Conservation (phyloP, 2,888 invertebrate species). For the Molorchus minor region DNA sequence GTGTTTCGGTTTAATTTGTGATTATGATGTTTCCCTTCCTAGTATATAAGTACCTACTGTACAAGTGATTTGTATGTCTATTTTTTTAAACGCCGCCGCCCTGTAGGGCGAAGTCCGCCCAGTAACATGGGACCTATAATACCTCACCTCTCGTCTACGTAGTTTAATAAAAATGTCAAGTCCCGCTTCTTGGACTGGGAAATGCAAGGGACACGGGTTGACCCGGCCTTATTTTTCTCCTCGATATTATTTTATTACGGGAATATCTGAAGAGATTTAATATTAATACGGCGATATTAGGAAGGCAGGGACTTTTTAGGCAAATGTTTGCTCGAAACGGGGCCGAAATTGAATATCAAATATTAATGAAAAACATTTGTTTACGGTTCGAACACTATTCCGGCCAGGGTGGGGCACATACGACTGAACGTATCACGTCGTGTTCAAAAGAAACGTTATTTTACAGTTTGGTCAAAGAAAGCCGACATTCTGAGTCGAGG, state of each 20-base stretch:
- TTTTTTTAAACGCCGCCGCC: too few species aligned
- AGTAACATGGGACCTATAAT: conserved; percentile 38
- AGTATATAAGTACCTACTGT: too few species aligned
- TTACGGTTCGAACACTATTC: conserved; percentile 19
- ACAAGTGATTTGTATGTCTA: too few species aligned
- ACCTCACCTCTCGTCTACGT: conserved; percentile 48
- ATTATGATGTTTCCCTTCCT: too few species aligned
- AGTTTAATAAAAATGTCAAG: conserved; percentile 59
- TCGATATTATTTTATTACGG: conserved; percentile 33
- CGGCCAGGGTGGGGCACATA: not conserved
- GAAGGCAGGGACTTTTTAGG: conserved; percentile 41
- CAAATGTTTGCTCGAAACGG: conserved; percentile 42
- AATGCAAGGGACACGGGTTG: conserved; percentile 33
- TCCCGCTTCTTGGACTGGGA: conserved; percentile 40
- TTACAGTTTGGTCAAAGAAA: too few species aligned
- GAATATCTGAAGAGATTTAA: conserved; percentile 38
- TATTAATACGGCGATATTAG: conserved; percentile 44
- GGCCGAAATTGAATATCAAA: conserved; percentile 38
- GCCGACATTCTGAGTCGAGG: too few species aligned
- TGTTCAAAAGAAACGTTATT: too few species aligned
- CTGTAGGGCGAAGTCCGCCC: not conserved
- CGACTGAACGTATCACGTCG: not conserved
- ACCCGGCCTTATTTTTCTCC: conserved; percentile 32
- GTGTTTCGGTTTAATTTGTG: too few species aligned
- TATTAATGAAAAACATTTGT: conserved; percentile 34